Conservation (phyloP, 2,888 invertebrate species). For the Trilocha varians region DNA sequence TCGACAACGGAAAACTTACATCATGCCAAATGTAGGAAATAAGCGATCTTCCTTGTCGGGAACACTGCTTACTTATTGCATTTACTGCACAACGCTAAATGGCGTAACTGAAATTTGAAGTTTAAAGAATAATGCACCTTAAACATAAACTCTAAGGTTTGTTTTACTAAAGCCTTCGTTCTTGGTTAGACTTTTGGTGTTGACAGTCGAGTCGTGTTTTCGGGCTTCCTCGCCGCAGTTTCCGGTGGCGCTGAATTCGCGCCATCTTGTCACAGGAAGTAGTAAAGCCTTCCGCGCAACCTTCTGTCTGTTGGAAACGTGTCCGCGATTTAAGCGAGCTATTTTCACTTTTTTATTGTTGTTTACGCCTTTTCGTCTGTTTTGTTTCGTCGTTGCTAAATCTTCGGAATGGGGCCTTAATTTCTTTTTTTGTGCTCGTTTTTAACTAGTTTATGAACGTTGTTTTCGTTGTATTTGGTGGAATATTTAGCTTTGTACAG, state of each 20-base stretch:
- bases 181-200: slow-evolving; percentile 10
- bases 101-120: too few relatives aligned
- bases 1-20: slow-evolving; percentile 57
- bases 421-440: background rate
- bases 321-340: slow-evolving; percentile 22
- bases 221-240: slow-evolving; percentile 50
- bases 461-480: background rate
- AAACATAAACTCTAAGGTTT: fast-evolving
- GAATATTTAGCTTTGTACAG: background rate
- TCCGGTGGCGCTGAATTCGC: slow-evolving; percentile 57
- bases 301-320: slow-evolving; percentile 45
- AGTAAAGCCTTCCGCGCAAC: slow-evolving; percentile 69
- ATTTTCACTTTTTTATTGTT: slow-evolving; percentile 21
- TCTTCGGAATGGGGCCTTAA: background rate
- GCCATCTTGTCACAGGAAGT: slow-evolving; percentile 71
- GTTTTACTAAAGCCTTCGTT: background rate
- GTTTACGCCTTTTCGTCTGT: slow-evolving; percentile 32
- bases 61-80: slow-evolving; percentile 42
- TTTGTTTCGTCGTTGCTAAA: slow-evolving; percentile 8
- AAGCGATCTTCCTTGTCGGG: slow-evolving; percentile 56
- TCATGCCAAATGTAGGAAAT: slow-evolving; percentile 62
- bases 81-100: too few relatives aligned
- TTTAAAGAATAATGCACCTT: slow-evolving; percentile 5
- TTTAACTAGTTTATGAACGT: background rate
- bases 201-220: slow-evolving; percentile 39